Evolutionary conservation across 2,797 vertebrate genomes (phyloP).

Genomic region (Eurystomus glaucurus): DNA sequence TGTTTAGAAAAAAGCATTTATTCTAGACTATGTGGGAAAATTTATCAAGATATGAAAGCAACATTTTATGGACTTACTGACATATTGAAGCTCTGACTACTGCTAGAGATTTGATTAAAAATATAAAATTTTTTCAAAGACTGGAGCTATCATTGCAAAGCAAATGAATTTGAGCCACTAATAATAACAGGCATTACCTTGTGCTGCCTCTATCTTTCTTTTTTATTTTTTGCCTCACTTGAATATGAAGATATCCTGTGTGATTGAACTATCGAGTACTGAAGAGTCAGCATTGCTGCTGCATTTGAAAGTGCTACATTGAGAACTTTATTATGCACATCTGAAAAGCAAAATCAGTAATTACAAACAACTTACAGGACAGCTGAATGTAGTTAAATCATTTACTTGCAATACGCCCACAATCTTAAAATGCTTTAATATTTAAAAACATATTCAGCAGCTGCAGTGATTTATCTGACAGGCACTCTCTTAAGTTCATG

Average conservation of each 20-base stretch:
- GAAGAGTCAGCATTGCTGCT: constrained; percentile 82
- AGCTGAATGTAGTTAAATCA: constrained; percentile 86
- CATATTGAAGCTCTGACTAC: not conserved
- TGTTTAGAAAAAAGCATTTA: not conserved
- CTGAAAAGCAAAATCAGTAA: constrained; percentile 85
- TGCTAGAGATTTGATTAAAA: constrained; percentile 43
- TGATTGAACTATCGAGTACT: constrained; percentile 73
- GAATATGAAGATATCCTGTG: constrained; percentile 73
- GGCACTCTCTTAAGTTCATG: not conserved
- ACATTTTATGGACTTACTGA: not conserved
- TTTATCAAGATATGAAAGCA: not conserved
- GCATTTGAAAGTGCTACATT: constrained; percentile 76
- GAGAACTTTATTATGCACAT: constrained; percentile 83
- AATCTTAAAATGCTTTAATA: constrained; percentile 77
- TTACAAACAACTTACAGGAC: constrained; percentile 83
- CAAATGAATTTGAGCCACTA: constrained; percentile 13
- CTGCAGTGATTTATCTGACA: constrained; percentile 63
- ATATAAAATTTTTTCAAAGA: not conserved
- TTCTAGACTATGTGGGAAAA: not conserved
- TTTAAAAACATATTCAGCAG: constrained; percentile 70
- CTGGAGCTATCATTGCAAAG: constrained; percentile 1
- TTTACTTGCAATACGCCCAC: constrained; percentile 76
- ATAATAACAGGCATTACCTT: constrained; percentile 18
- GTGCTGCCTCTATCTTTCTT: not conserved
- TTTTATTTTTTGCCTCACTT: constrained; percentile 56